Conservation (phyloP, 2,113 vertebrate species). For the Forbesichthys papilliferus region DNA sequence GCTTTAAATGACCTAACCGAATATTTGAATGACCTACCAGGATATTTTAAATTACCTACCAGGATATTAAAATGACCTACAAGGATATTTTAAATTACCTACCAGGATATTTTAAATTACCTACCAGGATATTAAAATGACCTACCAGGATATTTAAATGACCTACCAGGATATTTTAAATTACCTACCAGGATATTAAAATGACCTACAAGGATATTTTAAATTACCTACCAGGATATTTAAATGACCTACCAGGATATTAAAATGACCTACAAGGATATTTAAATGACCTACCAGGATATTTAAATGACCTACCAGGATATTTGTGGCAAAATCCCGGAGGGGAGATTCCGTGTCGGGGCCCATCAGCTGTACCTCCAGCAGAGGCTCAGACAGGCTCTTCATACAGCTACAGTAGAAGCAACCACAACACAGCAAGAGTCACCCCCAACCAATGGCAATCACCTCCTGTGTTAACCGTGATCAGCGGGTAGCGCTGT, state of each 20-base stretch:
- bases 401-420: slow-evolving; percentile 85
- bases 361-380: slow-evolving; percentile 83
- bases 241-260: too few relatives aligned
- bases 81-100: slow-evolving; percentile 84
- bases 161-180: too few relatives aligned
- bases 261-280: slow-evolving; percentile 66
- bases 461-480: too few relatives aligned
- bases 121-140: too few relatives aligned
- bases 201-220: too few relatives aligned
- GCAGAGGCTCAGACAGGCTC: slow-evolving; percentile 83
- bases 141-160: slow-evolving; percentile 4
- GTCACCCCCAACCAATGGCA: not conserved
- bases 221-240: slow-evolving; percentile 71
- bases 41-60: too few relatives aligned
- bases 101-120: slow-evolving; percentile 83
- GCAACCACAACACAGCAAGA: not conserved
- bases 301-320: slow-evolving; percentile 93
- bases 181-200: slow-evolving; percentile 91
- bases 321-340: slow-evolving; percentile 83
- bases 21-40: slow-evolving; percentile 70
- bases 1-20: too few relatives aligned
- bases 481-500: too few relatives aligned
- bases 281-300: slow-evolving; percentile 79
- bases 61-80: too few relatives aligned
- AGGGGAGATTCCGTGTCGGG: slow-evolving; percentile 83